A percentile compares a stretch with the other conserved stretches of the same genome.
These are phyloP conservation scores for Camelus dromedarius DNA, from an alignment of 2,113 vertebrate genomes.

Conservation along the genomic window DNA sequence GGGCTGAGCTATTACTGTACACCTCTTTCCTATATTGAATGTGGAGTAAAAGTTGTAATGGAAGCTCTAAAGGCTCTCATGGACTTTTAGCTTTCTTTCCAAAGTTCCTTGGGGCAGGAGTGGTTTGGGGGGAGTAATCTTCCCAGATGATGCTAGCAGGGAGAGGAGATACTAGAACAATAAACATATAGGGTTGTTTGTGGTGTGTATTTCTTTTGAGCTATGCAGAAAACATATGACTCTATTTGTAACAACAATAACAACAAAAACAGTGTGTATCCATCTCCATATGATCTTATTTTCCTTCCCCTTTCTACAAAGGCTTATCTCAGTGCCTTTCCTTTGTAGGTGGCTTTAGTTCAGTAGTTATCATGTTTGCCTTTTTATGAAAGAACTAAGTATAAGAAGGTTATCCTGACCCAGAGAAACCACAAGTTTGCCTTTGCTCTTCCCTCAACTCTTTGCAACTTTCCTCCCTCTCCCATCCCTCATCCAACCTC, in stretches of 20 bases:
- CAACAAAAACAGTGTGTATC: background rate
- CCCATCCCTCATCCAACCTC: background rate
- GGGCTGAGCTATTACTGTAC: background rate
- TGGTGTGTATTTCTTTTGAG: background rate
- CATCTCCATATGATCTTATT: background rate
- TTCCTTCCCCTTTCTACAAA: slow-evolving; percentile 43
- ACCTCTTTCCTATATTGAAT: background rate
- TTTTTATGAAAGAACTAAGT: background rate
- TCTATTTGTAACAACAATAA: slow-evolving; percentile 10
- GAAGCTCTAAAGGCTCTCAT: background rate
- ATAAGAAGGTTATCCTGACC: background rate
- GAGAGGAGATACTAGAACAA: slow-evolving; percentile 20
- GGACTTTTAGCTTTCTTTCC: background rate
- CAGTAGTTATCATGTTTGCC: background rate
- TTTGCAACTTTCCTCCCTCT: background rate
- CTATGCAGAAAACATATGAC: background rate
- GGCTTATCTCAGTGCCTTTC: background rate
- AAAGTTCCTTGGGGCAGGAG: background rate
- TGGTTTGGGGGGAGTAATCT: background rate
- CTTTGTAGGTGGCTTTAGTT: background rate
- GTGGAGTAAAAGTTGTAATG: background rate
- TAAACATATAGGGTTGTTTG: background rate
- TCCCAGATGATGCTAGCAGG: background rate
- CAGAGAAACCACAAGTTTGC: background rate
- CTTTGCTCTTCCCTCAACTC: background rate